Percentiles rank a stretch among this genome's conserved stretches.
Conservation (phyloP, 2,113 vertebrate genomes). For the Ahaetulla prasina region DNA sequence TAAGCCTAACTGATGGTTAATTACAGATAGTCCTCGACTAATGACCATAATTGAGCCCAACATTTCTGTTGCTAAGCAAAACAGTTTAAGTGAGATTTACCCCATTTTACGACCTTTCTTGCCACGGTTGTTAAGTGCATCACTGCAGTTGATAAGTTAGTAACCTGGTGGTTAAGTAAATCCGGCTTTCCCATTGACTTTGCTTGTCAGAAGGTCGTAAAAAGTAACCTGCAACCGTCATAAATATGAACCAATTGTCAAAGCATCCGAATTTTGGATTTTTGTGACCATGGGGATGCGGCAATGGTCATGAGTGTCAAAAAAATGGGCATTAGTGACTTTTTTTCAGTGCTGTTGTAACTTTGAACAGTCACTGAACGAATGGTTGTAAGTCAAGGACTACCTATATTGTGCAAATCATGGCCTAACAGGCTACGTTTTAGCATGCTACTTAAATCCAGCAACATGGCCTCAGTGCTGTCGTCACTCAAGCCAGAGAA, state of each 20-base stretch:
- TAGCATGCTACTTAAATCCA: background rate
- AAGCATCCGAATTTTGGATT: background rate
- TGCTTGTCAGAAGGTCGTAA: background rate
- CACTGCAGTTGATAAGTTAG: background rate
- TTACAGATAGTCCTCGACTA: background rate
- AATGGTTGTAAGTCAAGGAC: background rate
- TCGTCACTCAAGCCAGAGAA: background rate
- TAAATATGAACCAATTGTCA: background rate
- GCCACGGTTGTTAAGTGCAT: background rate
- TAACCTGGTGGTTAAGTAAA: background rate
- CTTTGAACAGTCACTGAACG: background rate
- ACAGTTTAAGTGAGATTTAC: background rate
- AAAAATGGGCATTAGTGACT: background rate
- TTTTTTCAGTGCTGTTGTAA: background rate
- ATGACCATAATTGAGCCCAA: background rate
- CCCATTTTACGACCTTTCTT: background rate
- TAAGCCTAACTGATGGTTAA: background rate
- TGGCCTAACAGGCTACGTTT: background rate
- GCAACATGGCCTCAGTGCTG: background rate
- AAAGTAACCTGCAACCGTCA: background rate
- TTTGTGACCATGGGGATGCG: background rate
- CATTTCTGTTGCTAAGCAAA: background rate
- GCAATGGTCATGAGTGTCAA: background rate
- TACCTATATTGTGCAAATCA: background rate
- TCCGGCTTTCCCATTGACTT: background rate